Evolutionary conservation across 92 coral and sea anemone species (phyloP), one percentile per base, ranked within the genome.

Genomic region (Palythoa grandiflora): DNA sequence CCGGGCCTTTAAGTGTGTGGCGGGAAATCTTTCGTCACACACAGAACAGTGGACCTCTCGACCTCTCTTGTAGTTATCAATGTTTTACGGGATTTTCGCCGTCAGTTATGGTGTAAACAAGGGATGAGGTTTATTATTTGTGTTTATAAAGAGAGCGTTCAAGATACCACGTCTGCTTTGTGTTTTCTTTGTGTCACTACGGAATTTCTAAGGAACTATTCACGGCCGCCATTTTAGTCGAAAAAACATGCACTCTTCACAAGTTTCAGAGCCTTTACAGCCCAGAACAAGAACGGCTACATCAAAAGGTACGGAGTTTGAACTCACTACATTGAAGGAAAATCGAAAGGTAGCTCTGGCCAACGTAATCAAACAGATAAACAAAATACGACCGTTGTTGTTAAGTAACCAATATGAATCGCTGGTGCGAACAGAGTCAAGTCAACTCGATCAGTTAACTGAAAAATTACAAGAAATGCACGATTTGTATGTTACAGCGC

Each of bases 331-430:
- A 55, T 11, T 55, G 17, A 55, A 55, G 17, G n/a, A 55, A 3
- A 55, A 16, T 15, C 5, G 68, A 60, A 60, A 60, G 5, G 68
- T 60, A 60, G 68, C 68, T 60, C 35, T 60, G 61, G 61, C 61
- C 61, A 84, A 52, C 88, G 80, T 84, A 72, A 84, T 70, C 60
- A 71, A 73, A 35, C 89, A 84, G 20, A 84, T 89, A 37, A 78
- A 86, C 36, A 76, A 52, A 86, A 76, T 86, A 11, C 12, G 14
- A 38, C 85, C 75, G 38, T 3, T 86, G 51, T 72, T 86, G 71
- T 75, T 52, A 15, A 75, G 36, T 20, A 20, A 55, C 11, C 61
- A 55, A 55, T 8, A 55, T 55, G 61, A 7, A 55, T 55, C 61
- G 61, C 16, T 55, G 61, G 61, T 55, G 61, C 17, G 61, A 55